Percentiles rank a stretch among this genome's conserved stretches.
Evolutionary conservation across 2,888 invertebrate species (phyloP).

Genomic region (Allophyes oxyacanthae): DNA sequence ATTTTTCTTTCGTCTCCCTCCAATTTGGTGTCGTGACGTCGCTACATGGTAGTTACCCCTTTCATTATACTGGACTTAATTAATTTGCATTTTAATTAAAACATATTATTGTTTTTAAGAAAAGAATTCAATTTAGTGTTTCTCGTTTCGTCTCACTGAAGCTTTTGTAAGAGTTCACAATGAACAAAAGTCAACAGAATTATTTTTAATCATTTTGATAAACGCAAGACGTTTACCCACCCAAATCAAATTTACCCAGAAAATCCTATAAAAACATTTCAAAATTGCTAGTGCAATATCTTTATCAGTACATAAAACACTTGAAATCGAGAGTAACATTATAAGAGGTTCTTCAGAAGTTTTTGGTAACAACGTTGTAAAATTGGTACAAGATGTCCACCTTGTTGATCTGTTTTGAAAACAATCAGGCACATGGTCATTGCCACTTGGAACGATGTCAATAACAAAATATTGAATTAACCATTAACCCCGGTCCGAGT

Average conservation of each 20-base stretch:
- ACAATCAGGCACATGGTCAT: constrained; percentile 64
- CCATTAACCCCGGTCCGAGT: constrained; percentile 64
- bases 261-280: constrained; percentile 42
- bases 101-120: constrained; percentile 81
- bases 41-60: constrained; percentile 87
- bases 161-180: constrained; percentile 55
- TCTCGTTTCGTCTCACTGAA: constrained; percentile 60
- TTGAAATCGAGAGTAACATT: constrained; percentile 3
- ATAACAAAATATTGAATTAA: constrained; percentile 81
- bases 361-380: background rate
- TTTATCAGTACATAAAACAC: too few species aligned
- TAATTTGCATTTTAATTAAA: constrained; percentile 88
- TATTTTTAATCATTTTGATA: constrained; percentile 45
- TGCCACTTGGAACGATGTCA: constrained; percentile 64
- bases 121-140: constrained; percentile 67
- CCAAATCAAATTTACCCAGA: constrained; percentile 40
- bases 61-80: constrained; percentile 87
- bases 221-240: constrained; percentile 33
- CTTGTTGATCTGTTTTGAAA: constrained; percentile 44
- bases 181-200: constrained; percentile 47
- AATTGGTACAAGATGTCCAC: constrained; percentile 16
- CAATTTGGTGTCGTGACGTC: constrained; percentile 88
- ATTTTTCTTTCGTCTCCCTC: constrained; percentile 90
- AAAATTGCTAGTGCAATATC: constrained; percentile 15
- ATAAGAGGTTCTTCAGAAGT: constrained; percentile 8